Evolutionary conservation across 2,113 vertebrate species (phyloP).

Genomic region (Malurus melanocephalus): DNA sequence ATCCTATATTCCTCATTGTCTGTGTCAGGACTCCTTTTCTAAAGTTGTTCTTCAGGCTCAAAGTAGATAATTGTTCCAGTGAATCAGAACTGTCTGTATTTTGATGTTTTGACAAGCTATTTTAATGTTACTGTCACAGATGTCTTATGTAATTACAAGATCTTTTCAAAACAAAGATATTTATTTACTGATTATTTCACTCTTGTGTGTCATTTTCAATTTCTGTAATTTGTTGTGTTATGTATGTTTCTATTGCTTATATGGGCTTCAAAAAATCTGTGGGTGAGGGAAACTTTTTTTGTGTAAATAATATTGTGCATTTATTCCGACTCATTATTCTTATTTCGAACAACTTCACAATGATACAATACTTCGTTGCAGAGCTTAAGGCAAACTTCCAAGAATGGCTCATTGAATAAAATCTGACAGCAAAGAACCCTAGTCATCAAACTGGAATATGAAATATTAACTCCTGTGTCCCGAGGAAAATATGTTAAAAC

Average conservation of each 20-base stretch:
- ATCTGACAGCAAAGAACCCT: neutral
- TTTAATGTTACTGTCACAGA: conserved; percentile 27
- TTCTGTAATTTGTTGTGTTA: neutral
- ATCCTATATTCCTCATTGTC: neutral
- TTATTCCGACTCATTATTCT: neutral
- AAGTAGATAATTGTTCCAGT: conserved; percentile 4
- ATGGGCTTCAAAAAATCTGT: neutral
- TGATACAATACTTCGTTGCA: neutral
- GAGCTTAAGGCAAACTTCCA: neutral
- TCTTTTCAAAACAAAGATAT: neutral
- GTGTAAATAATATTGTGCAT: neutral
- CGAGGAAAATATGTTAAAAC: neutral
- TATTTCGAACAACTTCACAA: neutral
- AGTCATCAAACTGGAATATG: neutral
- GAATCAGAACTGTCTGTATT: conserved; percentile 25
- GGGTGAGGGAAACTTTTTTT: neutral
- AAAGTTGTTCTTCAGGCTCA: neutral
- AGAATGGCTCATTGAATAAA: neutral
- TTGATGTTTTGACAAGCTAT: conserved; percentile 38
- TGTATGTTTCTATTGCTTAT: neutral
- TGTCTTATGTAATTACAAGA: conserved; percentile 13
- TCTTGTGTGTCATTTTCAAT: neutral
- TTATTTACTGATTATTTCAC: conserved; percentile 34
- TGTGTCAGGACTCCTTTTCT: neutral
- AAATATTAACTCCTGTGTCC: neutral